phyloP scores from a whole-genome alignment of 2,888 invertebrate species.

The Meteorus cinctellus region DNA sequence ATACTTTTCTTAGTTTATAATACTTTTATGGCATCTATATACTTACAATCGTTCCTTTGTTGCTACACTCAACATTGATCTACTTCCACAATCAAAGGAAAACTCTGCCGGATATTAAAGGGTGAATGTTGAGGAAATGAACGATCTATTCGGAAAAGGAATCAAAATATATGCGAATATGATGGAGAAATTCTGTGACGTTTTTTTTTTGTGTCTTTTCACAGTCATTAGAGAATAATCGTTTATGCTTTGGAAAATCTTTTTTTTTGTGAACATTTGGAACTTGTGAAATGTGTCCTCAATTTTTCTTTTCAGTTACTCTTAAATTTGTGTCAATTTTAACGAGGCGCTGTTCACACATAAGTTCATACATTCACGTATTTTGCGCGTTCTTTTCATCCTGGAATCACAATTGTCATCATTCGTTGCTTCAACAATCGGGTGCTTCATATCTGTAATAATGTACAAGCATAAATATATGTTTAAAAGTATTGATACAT shows the following conservation, averaged over 20 bases:
- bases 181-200: background rate
- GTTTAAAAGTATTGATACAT: background rate
- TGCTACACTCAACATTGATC: background rate
- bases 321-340: constrained; percentile 37
- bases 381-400: constrained; percentile 22
- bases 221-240: background rate
- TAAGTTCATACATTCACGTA: background rate
- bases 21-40: background rate
- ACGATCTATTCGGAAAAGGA: background rate
- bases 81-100: background rate
- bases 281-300: background rate
- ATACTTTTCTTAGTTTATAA: background rate
- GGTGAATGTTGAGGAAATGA: background rate
- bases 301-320: background rate
- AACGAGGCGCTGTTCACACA: constrained; percentile 30
- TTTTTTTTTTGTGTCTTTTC: background rate
- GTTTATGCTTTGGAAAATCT: background rate
- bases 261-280: background rate
- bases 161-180: background rate
- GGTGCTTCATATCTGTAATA: background rate
- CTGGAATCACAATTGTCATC: background rate
- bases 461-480: background rate
- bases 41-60: background rate
- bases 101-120: constrained; percentile 5
- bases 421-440: background rate